Percentiles rank a stretch among this genome's conserved stretches.
phyloP scores from a whole-genome alignment of 1,140 invertebrate species.

The Dendroctonus valens region DNA sequence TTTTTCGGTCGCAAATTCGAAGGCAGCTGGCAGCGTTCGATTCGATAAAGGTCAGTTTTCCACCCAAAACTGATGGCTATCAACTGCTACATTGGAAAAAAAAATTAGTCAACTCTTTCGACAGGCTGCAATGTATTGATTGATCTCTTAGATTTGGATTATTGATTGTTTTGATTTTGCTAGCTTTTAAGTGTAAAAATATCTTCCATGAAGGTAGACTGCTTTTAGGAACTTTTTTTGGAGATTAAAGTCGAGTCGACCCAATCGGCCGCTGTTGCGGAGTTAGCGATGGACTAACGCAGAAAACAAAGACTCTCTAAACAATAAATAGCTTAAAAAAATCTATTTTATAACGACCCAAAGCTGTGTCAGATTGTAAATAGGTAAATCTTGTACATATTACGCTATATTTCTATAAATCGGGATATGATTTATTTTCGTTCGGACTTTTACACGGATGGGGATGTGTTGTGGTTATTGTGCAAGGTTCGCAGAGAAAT shows the following conservation, averaged over 20 bases:
- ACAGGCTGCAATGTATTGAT: slow-evolving; percentile 67
- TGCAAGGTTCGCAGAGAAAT: no score
- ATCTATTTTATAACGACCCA: slow-evolving; percentile 31
- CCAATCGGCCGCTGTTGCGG: no score
- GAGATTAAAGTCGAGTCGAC: not conserved
- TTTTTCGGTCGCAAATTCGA: no score
- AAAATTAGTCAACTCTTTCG: no score
- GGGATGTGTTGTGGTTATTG: no score
- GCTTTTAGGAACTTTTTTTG: not conserved
- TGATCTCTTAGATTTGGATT: slow-evolving; percentile 59
- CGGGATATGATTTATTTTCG: slow-evolving; percentile 10
- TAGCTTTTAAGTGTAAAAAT: slow-evolving; percentile 43
- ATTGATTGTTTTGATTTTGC: slow-evolving; percentile 35
- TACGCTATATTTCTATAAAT: slow-evolving; percentile 33
- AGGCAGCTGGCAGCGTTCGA: no score
- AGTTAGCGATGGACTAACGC: no score
- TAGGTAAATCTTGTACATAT: slow-evolving; percentile 26
- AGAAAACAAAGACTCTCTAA: slow-evolving; percentile 23
- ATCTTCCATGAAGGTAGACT: slow-evolving; percentile 36
- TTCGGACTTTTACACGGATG: slow-evolving; percentile 7
- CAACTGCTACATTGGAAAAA: no score
- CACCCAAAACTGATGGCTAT: no score
- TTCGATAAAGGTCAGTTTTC: no score
- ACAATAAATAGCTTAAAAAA: slow-evolving; percentile 30
- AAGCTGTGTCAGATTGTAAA: slow-evolving; percentile 24